Evolutionary conservation across 2,113 vertebrate species (phyloP).

Genomic region (Tursiops truncatus): DNA sequence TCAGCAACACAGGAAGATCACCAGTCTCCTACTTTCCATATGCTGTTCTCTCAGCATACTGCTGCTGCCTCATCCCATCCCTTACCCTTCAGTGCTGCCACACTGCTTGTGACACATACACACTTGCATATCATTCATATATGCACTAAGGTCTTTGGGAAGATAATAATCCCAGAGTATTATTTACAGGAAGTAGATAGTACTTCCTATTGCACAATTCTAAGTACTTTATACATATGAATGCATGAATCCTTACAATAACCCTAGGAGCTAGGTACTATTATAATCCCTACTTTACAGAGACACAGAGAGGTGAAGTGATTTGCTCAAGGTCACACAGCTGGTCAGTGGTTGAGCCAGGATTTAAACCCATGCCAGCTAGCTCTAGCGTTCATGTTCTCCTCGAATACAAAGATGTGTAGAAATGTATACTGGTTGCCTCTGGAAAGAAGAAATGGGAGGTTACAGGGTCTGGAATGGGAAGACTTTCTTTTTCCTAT

Average conservation of each 20-base stretch:
- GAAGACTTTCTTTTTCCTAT: neutral
- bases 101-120: neutral
- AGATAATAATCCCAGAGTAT: neutral
- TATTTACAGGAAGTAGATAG: neutral
- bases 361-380: neutral
- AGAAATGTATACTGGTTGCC: neutral
- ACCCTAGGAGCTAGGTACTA: neutral
- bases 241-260: neutral
- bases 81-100: neutral
- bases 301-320: neutral
- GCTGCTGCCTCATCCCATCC: neutral
- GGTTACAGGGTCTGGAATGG: neutral
- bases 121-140: neutral
- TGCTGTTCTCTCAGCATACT: fast-evolving
- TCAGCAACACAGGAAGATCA: neutral
- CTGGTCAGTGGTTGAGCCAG: neutral
- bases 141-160: neutral
- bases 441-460: neutral
- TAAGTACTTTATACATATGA: neutral
- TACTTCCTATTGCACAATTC: neutral
- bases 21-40: neutral
- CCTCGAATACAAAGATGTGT: neutral
- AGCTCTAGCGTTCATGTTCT: neutral
- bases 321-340: neutral
- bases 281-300: neutral